Evolutionary conservation across 2,888 invertebrate species (phyloP).

Genomic region (Chorisops tibialis): DNA sequence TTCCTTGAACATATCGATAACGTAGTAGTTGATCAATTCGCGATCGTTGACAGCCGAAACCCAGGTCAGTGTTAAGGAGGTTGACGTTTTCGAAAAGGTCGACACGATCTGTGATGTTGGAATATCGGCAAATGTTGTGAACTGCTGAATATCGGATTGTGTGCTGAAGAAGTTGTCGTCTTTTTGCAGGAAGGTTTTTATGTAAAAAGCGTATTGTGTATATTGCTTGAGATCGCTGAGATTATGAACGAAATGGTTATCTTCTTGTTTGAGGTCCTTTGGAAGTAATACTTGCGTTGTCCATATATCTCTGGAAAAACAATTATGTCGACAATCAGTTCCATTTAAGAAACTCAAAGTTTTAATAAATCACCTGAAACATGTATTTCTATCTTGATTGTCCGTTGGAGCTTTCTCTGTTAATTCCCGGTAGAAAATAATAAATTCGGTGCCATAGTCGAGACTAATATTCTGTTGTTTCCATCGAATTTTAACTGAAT

Average conservation of each 20-base stretch:
- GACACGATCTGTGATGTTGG: conserved; percentile 49
- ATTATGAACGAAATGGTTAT: conserved; percentile 41
- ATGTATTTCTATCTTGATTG: not conserved
- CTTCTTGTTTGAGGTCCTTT: conserved; percentile 15
- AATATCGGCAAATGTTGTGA: conserved; percentile 57
- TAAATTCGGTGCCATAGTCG: not conserved
- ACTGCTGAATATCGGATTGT: conserved; percentile 8
- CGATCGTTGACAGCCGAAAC: conserved; percentile 53
- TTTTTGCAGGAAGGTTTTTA: conserved; percentile 47
- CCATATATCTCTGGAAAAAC: conserved; percentile 42
- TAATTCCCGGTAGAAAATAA: not conserved
- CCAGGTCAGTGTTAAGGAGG: conserved; percentile 57
- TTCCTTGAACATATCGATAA: conserved; percentile 46
- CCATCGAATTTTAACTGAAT: conserved; percentile 27
- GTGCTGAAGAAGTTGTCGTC: not conserved
- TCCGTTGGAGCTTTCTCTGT: not conserved
- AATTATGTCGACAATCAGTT: not conserved
- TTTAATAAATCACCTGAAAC: conserved; percentile 1
- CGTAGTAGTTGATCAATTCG: conserved; percentile 47
- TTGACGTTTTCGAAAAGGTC: conserved; percentile 43
- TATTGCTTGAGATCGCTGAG: conserved; percentile 59
- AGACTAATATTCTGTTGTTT: not conserved
- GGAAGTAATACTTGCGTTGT: conserved; percentile 36
- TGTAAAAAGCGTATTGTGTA: conserved; percentile 70
- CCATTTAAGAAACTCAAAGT: not conserved